Percentiles rank a stretch among this genome's conserved stretches.
Conservation (phyloP, 2,113 vertebrate genomes). For the Eleginops maclovinus region DNA sequence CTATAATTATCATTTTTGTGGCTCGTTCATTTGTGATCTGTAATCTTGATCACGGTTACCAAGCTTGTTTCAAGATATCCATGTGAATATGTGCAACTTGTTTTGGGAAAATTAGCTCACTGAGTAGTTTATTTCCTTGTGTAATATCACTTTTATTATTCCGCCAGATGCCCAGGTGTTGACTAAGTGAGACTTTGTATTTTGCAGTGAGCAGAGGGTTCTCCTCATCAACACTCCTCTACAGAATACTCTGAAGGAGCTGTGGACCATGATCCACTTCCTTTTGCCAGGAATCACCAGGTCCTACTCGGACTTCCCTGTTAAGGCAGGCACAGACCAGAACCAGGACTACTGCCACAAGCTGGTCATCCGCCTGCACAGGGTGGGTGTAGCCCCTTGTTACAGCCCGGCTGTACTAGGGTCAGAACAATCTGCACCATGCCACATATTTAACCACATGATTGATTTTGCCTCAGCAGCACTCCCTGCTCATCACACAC, state of each 20-base stretch:
- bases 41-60: too few species aligned
- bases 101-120: background rate
- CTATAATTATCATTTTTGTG: background rate
- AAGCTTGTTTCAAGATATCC: too few species aligned
- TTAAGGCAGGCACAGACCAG: constrained; percentile 91
- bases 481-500: background rate
- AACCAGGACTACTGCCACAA: constrained; percentile 97
- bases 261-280: constrained; percentile 96
- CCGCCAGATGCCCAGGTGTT: background rate
- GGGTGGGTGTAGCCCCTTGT: constrained; percentile 79
- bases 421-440: background rate
- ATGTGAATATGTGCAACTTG: background rate
- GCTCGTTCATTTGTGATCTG: too few species aligned
- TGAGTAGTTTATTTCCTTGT: background rate
- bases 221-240: constrained; percentile 92
- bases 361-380: constrained; percentile 92
- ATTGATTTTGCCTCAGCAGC: background rate
- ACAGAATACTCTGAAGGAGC: constrained; percentile 92
- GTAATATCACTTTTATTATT: background rate
- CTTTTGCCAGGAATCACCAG: constrained; percentile 92
- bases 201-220: constrained; percentile 89
- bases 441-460: background rate
- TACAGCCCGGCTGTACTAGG: too few species aligned
- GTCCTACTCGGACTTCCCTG: constrained; percentile 90
- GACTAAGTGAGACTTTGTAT: constrained; percentile 17